Conservation (phyloP, 2,888 invertebrate species). For the Cataglyphis livida region DNA sequence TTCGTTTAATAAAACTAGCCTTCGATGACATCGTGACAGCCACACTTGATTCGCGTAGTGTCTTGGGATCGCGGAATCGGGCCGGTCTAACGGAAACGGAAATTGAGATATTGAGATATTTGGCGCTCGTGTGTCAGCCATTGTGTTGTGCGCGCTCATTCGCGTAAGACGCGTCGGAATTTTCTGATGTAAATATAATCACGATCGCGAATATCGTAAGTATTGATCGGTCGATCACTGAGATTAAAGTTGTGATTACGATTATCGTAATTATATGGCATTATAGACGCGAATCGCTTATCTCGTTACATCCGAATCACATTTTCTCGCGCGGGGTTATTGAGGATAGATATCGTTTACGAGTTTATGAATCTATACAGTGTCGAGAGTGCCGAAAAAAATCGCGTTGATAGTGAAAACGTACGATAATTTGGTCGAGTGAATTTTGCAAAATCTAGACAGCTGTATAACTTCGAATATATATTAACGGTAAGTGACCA, state of each 20-base stretch:
- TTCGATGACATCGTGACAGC: neutral
- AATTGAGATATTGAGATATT: constrained; percentile 1
- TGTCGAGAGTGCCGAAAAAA: neutral
- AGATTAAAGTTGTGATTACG: neutral
- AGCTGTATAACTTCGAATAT: neutral
- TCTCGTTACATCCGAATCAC: neutral
- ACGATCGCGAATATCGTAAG: neutral
- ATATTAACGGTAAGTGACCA: neutral
- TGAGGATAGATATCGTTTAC: neutral
- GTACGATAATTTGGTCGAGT: neutral
- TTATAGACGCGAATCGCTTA: neutral
- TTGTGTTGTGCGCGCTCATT: neutral
- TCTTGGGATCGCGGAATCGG: neutral
- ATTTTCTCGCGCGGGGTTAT: neutral
- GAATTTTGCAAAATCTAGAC: neutral
- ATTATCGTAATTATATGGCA: neutral
- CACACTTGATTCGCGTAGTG: neutral
- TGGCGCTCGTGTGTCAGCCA: neutral
- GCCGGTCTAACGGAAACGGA: neutral
- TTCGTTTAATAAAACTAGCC: neutral
- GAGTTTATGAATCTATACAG: neutral
- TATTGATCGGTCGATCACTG: neutral
- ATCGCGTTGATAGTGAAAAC: neutral
- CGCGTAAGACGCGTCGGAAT: neutral
- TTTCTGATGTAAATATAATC: neutral